Base-by-base conservation (phyloP, 2,797 vertebrate genomes). In the Sebastes iracundus region DNA sequence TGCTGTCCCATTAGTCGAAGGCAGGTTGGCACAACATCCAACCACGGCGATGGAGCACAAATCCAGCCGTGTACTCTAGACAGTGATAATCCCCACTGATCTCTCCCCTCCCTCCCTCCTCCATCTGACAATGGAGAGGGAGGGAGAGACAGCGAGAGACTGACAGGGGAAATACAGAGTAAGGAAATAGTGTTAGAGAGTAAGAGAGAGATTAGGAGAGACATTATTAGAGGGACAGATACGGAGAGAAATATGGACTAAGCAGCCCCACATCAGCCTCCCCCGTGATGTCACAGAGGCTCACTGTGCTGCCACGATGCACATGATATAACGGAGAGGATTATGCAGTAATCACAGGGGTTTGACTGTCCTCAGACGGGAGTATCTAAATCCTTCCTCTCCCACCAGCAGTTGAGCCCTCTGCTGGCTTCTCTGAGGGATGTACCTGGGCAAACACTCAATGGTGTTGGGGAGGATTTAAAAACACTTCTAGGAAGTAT, bases 301-400 rank as follows among this genome's bases (percentile, higher is more conserved):
- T 90, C 82, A 69, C 86, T 68, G 79, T n/a, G 76, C 88, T 84
- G 88, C 86, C 88, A 87, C 83, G 90, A 92, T 94, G 88, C 92
- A 92, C 93, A 93, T 93, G 93, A 94, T 93, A 93, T 91, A 87
- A 85, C 75, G 81, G 81, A 88, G 90, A 87, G 93, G 93, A 95
- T 94, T 93, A 95, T 72, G 87, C 92, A 78, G 90, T 94, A 93
- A 95, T 95, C 92, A 91, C 90, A 90, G 88, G 83, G 91, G 93
- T 89, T 93, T 93, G 92, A 86, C 90, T 90, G 88, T 90, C 90
- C 90, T 93, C 90, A 78, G 79, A 77, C 85, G 87, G 75, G 90
- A 90, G 77, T 53, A 77, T 80, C 88, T 90, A 93, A 93, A 94
- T 93, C 92, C 90, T 61, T 52, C 52, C 84, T 74, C 84, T 83